Base-by-base conservation (phyloP, 2,797 vertebrate genomes). In the Mionectes olivaceus region DNA sequence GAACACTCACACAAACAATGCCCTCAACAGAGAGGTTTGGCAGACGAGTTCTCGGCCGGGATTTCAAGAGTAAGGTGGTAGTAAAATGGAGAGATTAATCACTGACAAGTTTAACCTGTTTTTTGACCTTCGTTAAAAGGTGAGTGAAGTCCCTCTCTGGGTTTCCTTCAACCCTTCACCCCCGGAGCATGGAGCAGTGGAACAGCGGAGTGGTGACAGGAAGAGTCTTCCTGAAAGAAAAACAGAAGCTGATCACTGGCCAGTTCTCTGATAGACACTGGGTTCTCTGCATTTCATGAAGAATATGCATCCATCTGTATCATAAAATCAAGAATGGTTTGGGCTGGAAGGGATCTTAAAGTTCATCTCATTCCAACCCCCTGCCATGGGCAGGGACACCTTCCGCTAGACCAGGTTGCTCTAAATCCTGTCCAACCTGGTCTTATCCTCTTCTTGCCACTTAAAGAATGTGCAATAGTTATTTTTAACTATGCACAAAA, bases 51-150 rank as follows among this genome's bases (percentile, higher is more conserved):
- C 68, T 82, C 25, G 49, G 47, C 41, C n/a, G 49, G 30, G 22
- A 39, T 50, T 87, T 61, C 28, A 82, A 71, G 46, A 83, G 9
- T 13, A 33, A 77, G 63, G 30, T 13, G 23, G 57, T 71, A 91
- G 39, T 33, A 61, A 83, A 81, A 79, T 16, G 17, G 60, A 60
- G 15, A 43, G 10, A 59, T 0, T 7, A 50, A 81, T 25, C 68
- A 71, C 2, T 86, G 60, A 55, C 76, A 53, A 88, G 79, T 13
- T 73, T 82, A 90, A 95, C 94, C 95, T 92, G 95, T 21, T 87
- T 86, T 63, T 1, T 49, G 77, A 73, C 0, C 28, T 15, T 90
- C 90, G 90, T 84, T n/a, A 81, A 84, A 71, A 61, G 86, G 53
- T 49, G 57, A 52, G 21, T 19, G 77, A 33, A 49, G 75, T 47